phyloP scores from a whole-genome alignment of 2,113 vertebrate genomes.

The Oplegnathus fasciatus region DNA sequence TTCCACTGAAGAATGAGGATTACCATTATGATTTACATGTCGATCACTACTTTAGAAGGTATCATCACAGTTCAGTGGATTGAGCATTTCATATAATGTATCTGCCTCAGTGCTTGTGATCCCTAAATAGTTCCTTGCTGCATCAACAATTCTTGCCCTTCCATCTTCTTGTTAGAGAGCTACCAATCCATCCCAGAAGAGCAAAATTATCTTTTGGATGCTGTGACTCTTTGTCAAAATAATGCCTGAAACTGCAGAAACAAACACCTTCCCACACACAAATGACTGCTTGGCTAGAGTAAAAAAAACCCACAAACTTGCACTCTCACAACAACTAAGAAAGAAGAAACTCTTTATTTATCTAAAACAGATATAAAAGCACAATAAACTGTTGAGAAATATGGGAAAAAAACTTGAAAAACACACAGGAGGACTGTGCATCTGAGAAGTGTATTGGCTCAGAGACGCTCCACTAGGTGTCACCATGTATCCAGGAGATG shows the following conservation, averaged over 20 bases:
- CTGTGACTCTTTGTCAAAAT: background rate
- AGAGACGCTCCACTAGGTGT: conserved; percentile 69
- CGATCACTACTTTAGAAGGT: too few relatives aligned
- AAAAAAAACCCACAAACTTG: background rate
- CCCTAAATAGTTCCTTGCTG: too few relatives aligned
- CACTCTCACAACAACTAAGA: background rate
- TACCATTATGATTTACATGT: too few relatives aligned
- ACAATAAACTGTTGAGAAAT: background rate
- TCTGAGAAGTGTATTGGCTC: background rate
- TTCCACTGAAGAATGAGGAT: too few relatives aligned
- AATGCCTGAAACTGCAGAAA: background rate
- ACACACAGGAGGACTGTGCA: background rate
- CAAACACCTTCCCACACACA: background rate
- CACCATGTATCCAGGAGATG: conserved; percentile 55
- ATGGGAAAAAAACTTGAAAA: background rate
- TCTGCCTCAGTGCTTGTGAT: too few relatives aligned
- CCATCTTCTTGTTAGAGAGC: too few relatives aligned
- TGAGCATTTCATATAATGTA: too few relatives aligned
- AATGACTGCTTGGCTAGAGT: background rate
- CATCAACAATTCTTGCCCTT: too few relatives aligned
- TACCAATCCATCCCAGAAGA: background rate
- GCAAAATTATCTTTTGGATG: background rate
- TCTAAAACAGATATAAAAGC: background rate
- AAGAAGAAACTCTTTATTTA: conserved; percentile 54
- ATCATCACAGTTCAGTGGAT: too few relatives aligned